Base-by-base conservation (phyloP, 2,797 vertebrate genomes). In the Leucoraja ocellata region DNA sequence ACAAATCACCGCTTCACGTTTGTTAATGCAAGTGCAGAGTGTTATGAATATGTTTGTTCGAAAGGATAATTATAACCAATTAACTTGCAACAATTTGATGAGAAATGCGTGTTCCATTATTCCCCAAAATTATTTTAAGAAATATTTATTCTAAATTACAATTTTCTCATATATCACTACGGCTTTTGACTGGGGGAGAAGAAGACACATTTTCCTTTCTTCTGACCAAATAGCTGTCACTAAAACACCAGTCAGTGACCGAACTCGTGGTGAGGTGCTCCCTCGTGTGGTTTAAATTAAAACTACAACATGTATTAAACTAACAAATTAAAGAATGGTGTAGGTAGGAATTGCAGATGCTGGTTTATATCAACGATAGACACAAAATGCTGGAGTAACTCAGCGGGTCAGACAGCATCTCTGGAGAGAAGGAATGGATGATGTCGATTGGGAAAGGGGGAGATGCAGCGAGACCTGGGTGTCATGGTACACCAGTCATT, bases 181-280 rank as follows among this genome's bases (percentile, higher is more conserved):
- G 18, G 14, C 3, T 58, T 84, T 84, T 84, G 46, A 54, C 54
- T 32, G 16, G 4, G 63, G 28, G n/a, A 90, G 28, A 68, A 65
- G 28, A 2, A 32, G 28, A 65, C 28, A 61, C 1, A 13, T 25
- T n/a, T n/a, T 16, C 54, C 28, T n/a, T 10, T 21, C 4, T 16
- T 65, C 14, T 9, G 28, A n/a, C 61, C 4, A 58, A 80, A 80
- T 65, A 14, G 28, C 9, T 7, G n/a, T 36, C 63, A 32, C 6
- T 18, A 36, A 18, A 68, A 90, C 6, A 0, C 32, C 23, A n/a
- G 1, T 32, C 61, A 71, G 65, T 23, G 16, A 71, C 16, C 23
- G n/a, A 90, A 68, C 32, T 32, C n/a, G 21, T 8, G 36, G 86
- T 39, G n/a, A 91, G 28, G n/a, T 91, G 86, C 86, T 91, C 86